Evolutionary conservation across 2,888 invertebrate species (phyloP).

Genomic region (Drosophila acutilabella): DNA sequence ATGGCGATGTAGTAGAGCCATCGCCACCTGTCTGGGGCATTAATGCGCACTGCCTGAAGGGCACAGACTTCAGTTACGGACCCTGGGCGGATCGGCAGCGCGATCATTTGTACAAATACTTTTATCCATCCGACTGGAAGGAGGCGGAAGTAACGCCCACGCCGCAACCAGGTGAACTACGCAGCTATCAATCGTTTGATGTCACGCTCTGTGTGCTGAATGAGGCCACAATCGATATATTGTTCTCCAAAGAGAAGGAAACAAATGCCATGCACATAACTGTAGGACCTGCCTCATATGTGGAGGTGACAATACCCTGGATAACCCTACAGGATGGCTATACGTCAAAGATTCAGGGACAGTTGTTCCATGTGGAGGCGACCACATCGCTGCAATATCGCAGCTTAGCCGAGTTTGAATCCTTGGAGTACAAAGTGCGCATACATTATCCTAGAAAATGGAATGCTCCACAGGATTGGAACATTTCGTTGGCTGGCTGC

Average conservation of each 20-base stretch:
- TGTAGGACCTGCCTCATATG: conserved; percentile 96
- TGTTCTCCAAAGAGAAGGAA: conserved; percentile 96
- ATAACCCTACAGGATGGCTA: conserved; percentile 94
- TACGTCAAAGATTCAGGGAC: conserved; percentile 95
- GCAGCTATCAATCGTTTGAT: conserved; percentile 96
- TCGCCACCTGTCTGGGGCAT: conserved; percentile 98
- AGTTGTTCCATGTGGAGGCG: conserved; percentile 96
- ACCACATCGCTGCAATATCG: conserved; percentile 98
- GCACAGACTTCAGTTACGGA: conserved; percentile 97
- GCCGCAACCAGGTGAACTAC: conserved; percentile 93
- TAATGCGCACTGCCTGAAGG: conserved; percentile 97
- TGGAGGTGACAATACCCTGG: conserved; percentile 99
- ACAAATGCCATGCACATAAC: conserved; percentile 99
- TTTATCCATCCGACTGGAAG: conserved; percentile 95
- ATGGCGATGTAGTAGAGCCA: conserved; percentile 96
- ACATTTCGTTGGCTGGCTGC: conserved; percentile 94
- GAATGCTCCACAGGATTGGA: conserved; percentile 99
- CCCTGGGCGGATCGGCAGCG: conserved; percentile 99
- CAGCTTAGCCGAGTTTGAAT: conserved; percentile 96
- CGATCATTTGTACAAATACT: conserved; percentile 97
- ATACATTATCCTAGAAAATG: conserved; percentile 95
- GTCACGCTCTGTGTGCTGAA: conserved; percentile 95
- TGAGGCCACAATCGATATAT: conserved; percentile 97
- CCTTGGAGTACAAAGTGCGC: conserved; percentile 94
- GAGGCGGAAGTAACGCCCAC: conserved; percentile 92